A percentile compares a stretch with the other conserved stretches of the same genome.
Evolutionary conservation across 2,113 vertebrate species (phyloP).

Genomic region (Albula goreensis): DNA sequence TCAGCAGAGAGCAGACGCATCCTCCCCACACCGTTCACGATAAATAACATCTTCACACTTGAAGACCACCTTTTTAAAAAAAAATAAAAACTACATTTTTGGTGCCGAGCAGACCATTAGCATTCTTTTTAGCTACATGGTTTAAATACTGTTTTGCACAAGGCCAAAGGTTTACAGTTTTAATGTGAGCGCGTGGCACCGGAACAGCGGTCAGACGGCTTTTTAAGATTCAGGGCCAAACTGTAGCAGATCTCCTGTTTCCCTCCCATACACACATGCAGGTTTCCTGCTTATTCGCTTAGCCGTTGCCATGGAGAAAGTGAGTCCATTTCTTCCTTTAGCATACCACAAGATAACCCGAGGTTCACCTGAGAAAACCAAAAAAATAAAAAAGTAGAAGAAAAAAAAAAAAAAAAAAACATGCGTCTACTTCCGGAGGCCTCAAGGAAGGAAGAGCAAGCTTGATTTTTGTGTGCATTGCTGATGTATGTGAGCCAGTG

Average conservation of each 20-base stretch:
- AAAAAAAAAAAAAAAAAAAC: neutral
- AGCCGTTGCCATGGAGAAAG: neutral
- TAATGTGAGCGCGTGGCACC: neutral
- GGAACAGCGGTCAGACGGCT: neutral
- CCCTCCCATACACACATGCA: neutral
- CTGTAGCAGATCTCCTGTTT: neutral
- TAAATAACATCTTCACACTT: neutral
- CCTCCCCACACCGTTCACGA: neutral
- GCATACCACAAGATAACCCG: neutral
- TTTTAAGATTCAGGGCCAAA: neutral
- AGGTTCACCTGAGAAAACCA: neutral
- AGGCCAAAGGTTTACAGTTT: neutral
- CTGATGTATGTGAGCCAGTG: neutral
- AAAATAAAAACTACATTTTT: neutral
- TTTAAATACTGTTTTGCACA: neutral
- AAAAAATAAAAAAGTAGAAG: no score
- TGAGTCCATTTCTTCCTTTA: neutral
- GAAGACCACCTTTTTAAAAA: neutral
- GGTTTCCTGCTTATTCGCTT: neutral
- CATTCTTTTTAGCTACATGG: neutral
- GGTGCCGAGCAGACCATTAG: neutral
- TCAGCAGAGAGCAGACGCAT: neutral
- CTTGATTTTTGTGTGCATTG: neutral
- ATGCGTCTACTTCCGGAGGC: neutral
- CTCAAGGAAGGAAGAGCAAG: neutral